Evolutionary conservation across 2,888 invertebrate species (phyloP).

Genomic region (Drosophila mayaguana): DNA sequence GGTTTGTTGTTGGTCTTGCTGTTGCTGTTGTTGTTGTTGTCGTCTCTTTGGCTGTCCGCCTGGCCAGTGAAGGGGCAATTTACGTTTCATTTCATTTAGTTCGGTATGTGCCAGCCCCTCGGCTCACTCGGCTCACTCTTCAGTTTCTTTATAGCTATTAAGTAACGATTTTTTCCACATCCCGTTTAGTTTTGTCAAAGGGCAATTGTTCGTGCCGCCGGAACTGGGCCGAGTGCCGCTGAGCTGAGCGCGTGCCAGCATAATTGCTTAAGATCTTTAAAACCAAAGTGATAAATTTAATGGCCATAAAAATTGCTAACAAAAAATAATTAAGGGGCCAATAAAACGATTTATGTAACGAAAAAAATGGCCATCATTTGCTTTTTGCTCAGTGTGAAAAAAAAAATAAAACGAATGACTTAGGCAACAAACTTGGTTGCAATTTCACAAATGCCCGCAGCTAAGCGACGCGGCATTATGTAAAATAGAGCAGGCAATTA

Average conservation of each 20-base stretch:
- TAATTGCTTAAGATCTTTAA: slow-evolving; percentile 15
- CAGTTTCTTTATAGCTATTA: slow-evolving; percentile 64
- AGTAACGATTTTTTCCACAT: slow-evolving; percentile 56
- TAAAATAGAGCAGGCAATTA: slow-evolving; percentile 83
- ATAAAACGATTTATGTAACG: slow-evolving; percentile 15
- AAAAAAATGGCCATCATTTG: neutral
- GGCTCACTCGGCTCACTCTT: slow-evolving; percentile 51
- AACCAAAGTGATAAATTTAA: neutral
- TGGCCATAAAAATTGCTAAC: slow-evolving; percentile 11
- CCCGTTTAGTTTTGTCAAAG: slow-evolving; percentile 36
- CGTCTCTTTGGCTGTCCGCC: slow-evolving; percentile 15
- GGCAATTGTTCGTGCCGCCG: slow-evolving; percentile 11
- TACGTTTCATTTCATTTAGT: slow-evolving; percentile 66
- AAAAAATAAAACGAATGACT: slow-evolving; percentile 66
- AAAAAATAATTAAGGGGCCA: slow-evolving; percentile 6
- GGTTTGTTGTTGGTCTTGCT: slow-evolving; percentile 47
- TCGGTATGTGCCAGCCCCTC: slow-evolving; percentile 53
- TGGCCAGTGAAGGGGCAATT: slow-evolving; percentile 75
- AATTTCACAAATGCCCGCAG: slow-evolving; percentile 37
- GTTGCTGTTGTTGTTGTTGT: slow-evolving; percentile 6
- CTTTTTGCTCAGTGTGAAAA: neutral
- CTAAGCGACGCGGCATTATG: slow-evolving; percentile 72
- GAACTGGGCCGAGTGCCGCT: slow-evolving; percentile 31
- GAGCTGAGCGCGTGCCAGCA: slow-evolving; percentile 36
- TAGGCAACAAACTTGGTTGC: slow-evolving; percentile 68